Evolutionary conservation across 2,888 invertebrate species (phyloP).

Genomic region (Drosophila kanekoi): DNA sequence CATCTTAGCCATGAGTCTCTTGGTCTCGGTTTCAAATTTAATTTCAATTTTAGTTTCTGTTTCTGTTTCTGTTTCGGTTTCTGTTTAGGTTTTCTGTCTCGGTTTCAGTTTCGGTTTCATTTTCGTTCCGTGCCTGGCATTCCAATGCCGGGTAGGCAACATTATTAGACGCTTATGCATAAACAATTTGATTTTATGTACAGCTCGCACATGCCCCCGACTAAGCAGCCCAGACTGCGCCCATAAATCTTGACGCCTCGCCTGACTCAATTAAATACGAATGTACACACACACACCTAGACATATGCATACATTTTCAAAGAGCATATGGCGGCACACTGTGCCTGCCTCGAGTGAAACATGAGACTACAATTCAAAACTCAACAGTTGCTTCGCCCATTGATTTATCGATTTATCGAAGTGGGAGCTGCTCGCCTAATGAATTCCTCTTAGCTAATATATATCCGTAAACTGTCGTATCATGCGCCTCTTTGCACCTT

Average conservation of each 20-base stretch:
- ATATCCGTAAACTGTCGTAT: conserved; percentile 49
- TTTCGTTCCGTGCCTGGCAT: conserved; percentile 61
- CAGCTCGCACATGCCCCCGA: conserved; percentile 42
- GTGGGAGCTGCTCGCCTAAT: conserved; percentile 52
- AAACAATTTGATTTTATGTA: conserved; percentile 66
- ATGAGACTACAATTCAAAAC: conserved; percentile 28
- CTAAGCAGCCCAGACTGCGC: conserved; percentile 46
- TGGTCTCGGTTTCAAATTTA: conserved; percentile 11
- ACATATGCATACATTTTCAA: neutral
- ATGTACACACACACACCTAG: conserved; percentile 7
- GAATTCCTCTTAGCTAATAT: conserved; percentile 19
- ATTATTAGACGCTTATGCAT: conserved; percentile 63
- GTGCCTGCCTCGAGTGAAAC: conserved; percentile 3
- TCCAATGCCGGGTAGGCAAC: conserved; percentile 54
- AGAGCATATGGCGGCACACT: conserved; percentile 2
- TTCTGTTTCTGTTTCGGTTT: conserved; percentile 30
- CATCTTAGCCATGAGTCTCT: conserved; percentile 66
- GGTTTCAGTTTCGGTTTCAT: conserved; percentile 31
- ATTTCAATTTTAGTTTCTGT: conserved; percentile 12
- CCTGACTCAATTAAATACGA: conserved; percentile 50
- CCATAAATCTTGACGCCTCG: conserved; percentile 65
- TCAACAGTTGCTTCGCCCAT: conserved; percentile 51
- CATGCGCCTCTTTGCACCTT: conserved; percentile 59
- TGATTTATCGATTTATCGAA: conserved; percentile 53
- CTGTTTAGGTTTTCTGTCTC: conserved; percentile 14